A percentile compares a stretch with the other conserved stretches of the same genome.
Conservation (phyloP, 2,797 vertebrate species). For the Sitta carolinensis region DNA sequence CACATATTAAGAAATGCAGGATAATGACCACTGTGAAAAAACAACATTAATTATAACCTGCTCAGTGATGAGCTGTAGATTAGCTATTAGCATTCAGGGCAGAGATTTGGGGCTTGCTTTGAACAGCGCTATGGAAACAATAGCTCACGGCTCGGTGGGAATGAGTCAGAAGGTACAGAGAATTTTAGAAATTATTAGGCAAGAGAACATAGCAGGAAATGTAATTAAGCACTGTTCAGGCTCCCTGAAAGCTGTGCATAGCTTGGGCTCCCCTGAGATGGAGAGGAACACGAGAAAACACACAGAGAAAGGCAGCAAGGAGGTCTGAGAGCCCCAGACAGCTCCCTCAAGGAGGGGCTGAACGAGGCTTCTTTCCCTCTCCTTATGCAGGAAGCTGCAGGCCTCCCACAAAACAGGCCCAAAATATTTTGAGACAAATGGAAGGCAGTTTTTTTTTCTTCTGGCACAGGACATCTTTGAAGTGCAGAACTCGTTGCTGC, state of each 20-base stretch:
- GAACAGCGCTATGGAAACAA: conserved; percentile 47
- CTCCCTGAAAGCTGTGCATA: background rate
- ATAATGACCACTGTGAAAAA: conserved; percentile 41
- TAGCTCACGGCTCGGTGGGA: conserved; percentile 43
- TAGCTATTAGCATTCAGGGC: conserved; percentile 53
- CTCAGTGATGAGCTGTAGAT: conserved; percentile 29
- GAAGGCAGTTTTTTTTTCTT: background rate
- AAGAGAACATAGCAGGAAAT: conserved; percentile 40
- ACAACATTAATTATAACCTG: conserved; percentile 40
- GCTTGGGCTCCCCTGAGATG: background rate
- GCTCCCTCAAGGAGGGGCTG: background rate
- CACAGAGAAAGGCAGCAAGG: background rate
- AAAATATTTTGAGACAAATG: background rate
- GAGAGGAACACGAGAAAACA: background rate
- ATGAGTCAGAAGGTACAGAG: conserved; percentile 56
- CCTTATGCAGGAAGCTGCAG: background rate
- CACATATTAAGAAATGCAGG: background rate
- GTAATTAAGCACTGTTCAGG: conserved; percentile 39
- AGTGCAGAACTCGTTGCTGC: background rate
- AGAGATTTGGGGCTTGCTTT: conserved; percentile 25
- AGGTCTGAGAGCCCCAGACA: background rate
- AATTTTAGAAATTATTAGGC: conserved; percentile 49
- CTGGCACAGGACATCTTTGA: background rate
- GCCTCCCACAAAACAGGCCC: background rate
- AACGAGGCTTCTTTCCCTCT: background rate